Base-by-base conservation (phyloP, 2,113 vertebrate species). In the Dicerorhinus sumatrensis region DNA sequence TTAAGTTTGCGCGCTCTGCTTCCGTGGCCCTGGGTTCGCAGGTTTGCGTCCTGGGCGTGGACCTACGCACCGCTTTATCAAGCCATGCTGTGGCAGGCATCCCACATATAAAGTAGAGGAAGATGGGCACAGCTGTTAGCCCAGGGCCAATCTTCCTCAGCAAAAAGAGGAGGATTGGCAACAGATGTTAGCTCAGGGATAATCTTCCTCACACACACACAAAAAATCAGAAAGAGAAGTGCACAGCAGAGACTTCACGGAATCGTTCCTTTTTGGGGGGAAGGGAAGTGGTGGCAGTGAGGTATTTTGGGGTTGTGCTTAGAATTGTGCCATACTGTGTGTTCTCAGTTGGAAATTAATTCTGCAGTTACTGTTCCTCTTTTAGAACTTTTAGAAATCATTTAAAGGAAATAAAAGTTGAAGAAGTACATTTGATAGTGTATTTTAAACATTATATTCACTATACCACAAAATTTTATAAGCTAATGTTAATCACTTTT, bases 361-460 rank as follows among this genome's bases (percentile, higher is more conserved):
- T 90, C 65, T 73, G 39, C 11, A 21, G 36, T 65, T 81, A n/a
- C 33, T 87, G 56, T 16, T 75, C 2, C 7, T 83, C 18, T 46
- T 95, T 70, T 31, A 46, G 83, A 89, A 67, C 81, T 81, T 87
- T 33, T 33, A 92, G 75, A 75, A 58, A 23, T 14, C 27, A 48
- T 33, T 73, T 69, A 39, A 54, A 90, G 46, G 76, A 76, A 84
- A 51, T 91, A 65, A 31, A 51, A 63, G 25, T 85, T 75, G 96
- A 81, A 42, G n/a, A 92, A 63, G n/a, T 76, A 39, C 29, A 75
- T 48, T 56, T 91, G 79, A 58, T 67, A 72, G 69, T 96, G 14
- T 82, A 33, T 92, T 92, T 95, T 76, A 85, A 94, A 81, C 51
- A 92, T 67, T 92, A 86, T 86, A 63, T 46, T 92, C 48, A 58